Evolutionary conservation across 2,113 vertebrate genomes (phyloP), one percentile per base, ranked within the genome.

Genomic region (Chaenogobius annularis): DNA sequence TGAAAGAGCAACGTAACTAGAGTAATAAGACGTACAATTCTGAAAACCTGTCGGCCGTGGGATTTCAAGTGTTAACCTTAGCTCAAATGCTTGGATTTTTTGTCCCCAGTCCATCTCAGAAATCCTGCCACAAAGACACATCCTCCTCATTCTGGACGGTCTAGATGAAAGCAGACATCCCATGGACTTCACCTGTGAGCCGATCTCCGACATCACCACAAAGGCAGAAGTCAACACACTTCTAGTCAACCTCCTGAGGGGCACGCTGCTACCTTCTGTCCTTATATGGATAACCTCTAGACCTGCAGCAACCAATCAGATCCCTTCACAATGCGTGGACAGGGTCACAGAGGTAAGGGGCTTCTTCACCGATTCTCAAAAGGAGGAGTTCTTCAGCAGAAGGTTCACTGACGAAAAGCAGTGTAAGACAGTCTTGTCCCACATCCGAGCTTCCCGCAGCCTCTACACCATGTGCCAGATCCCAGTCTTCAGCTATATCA

Each of bases 401-500:
- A 62, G 31, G 15, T 62, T 62, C 59, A 37, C 26, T 10, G 59
- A 62, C 10, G 15, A 37, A 37, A 6, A 19, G 7, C 8, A 19
- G 26, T 37, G 31, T 40, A 15, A 37, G 15, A 62, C 5, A 10
- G 31, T 40, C 26, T 15, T 62, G 14, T 17, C 59, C 26, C 59
- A 62, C 59, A 37, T 62, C 59, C 31, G 15, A 10, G 15, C 31
- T 1, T 62, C 59, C 26, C 6, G 15, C 26, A 62, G 26, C 26
- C 59, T 62, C 15, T 14, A 19, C 59, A 62, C 31, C 31, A 62
- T 62, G 59, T 62, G 59, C 31, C 59, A 62, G 59, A 62, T 62
- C 31, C 59, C 59, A 8, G 59, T 62, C 31, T 62, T 62, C 31
- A 35, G 59, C 59, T 37, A 31, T 17, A 62, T 62, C 59, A 62